A percentile compares a stretch with the other conserved stretches of the same genome.
phyloP scores from a whole-genome alignment of 2,888 invertebrate genomes.

The Sylvicola fuscatus region DNA sequence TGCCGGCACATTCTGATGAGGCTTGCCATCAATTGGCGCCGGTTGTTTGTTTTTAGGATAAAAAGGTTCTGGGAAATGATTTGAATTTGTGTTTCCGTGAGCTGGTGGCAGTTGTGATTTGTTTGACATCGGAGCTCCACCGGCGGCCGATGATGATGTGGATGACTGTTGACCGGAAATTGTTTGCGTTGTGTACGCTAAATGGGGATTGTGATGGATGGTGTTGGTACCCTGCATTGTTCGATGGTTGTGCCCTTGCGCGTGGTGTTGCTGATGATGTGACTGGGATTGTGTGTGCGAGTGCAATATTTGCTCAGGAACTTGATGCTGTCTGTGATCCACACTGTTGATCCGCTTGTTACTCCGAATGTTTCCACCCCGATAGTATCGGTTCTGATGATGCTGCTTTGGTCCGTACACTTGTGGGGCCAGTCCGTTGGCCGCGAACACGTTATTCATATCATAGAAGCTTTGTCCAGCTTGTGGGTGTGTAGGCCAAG shows the following conservation, averaged over 20 bases:
- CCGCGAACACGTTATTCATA: conserved; percentile 45
- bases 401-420: conserved; percentile 24
- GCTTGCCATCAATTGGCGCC: too few species aligned
- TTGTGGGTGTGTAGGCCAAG: conserved; percentile 25
- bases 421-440: conserved; percentile 51
- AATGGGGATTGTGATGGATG: not conserved
- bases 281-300: conserved; percentile 7
- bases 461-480: conserved; percentile 37
- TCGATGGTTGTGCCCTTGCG: conserved; percentile 1
- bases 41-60: too few species aligned
- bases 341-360: conserved; percentile 18
- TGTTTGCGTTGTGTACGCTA: conserved; percentile 4
- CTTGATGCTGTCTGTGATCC: conserved; percentile 11
- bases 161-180: conserved; percentile 1
- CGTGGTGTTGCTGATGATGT: conserved; percentile 6
- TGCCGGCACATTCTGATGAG: too few species aligned
- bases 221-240: conserved; percentile 3
- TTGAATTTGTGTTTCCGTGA: too few species aligned
- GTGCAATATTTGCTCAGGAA: conserved; percentile 6
- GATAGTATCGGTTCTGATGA: conserved; percentile 10
- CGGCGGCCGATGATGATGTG: not conserved
- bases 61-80: too few species aligned
- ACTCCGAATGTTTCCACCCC: conserved; percentile 12
- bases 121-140: too few species aligned
- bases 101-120: too few species aligned